Conservation (phyloP, 1,140 invertebrate species). For the Scaptomyza graminum region DNA sequence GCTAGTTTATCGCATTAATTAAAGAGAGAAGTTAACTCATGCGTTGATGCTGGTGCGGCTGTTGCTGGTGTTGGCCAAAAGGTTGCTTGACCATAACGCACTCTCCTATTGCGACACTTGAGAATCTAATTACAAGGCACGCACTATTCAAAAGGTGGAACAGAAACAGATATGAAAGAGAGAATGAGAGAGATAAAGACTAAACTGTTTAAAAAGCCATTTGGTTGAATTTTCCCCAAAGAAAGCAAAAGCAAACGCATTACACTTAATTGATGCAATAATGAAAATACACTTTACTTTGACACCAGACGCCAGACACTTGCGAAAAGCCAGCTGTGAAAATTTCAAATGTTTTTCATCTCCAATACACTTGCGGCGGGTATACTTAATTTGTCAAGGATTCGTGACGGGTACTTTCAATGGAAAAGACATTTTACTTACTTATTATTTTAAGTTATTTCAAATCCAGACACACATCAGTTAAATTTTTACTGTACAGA, state of each 20-base stretch:
- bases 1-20: slow-evolving; percentile 50
- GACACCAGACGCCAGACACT: slow-evolving; percentile 47
- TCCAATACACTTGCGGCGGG: neutral
- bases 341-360: slow-evolving; percentile 25
- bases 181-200: no score
- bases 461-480: no score
- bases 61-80: slow-evolving; percentile 13
- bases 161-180: no score
- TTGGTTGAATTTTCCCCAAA: slow-evolving; percentile 42
- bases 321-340: slow-evolving; percentile 18
- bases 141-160: slow-evolving; percentile 9
- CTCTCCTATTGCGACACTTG: slow-evolving; percentile 65
- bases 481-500: no score
- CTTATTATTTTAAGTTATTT: neutral
- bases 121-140: slow-evolving; percentile 65
- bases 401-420: neutral
- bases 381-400: slow-evolving; percentile 3
- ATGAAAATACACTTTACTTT: slow-evolving; percentile 37
- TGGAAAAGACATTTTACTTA: neutral
- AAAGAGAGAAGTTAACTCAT: slow-evolving; percentile 19
- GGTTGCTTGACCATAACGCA: slow-evolving; percentile 71
- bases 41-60: neutral
- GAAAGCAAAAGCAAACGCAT: slow-evolving; percentile 37
- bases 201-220: neutral
- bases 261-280: slow-evolving; percentile 45